Evolutionary conservation across 2,888 invertebrate genomes (phyloP).

Genomic region (Andrena marginata): DNA sequence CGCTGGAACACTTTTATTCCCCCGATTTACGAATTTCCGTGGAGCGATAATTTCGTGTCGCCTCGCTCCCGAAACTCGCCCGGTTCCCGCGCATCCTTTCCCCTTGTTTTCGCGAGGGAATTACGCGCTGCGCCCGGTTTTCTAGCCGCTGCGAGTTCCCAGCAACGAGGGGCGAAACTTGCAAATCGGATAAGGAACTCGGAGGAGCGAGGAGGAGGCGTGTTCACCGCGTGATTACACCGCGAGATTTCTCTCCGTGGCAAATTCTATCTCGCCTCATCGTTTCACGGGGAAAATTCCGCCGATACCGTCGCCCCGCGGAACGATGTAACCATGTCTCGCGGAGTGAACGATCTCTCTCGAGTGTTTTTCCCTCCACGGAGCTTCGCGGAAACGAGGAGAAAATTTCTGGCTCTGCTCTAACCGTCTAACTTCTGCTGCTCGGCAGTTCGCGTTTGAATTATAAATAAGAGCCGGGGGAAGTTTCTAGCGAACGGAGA

Average conservation of each 20-base stretch:
- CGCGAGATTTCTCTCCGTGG: background rate
- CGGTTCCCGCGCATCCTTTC: background rate
- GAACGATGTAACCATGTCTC: constrained; percentile 17
- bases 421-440: background rate
- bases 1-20: background rate
- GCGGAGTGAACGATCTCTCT: constrained; percentile 1
- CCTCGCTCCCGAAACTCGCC: background rate
- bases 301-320: constrained; percentile 1
- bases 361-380: constrained; percentile 6
- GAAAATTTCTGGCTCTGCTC: background rate
- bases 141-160: background rate
- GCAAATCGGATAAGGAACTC: constrained; percentile 6
- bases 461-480: background rate
- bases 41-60: background rate
- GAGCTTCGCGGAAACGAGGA: no score
- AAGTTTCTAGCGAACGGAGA: background rate
- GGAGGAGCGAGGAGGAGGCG: background rate
- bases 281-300: constrained; percentile 26
- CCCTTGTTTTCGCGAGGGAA: background rate
- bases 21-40: constrained; percentile 25
- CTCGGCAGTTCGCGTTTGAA: background rate
- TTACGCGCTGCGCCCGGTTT: background rate
- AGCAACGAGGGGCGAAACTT: constrained; percentile 6
- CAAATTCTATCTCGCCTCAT: constrained; percentile 4
- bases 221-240: constrained; percentile 9